Conservation (phyloP, 37 sponge, comb jelly and placozoan genomes). For the Agelas oroides region DNA sequence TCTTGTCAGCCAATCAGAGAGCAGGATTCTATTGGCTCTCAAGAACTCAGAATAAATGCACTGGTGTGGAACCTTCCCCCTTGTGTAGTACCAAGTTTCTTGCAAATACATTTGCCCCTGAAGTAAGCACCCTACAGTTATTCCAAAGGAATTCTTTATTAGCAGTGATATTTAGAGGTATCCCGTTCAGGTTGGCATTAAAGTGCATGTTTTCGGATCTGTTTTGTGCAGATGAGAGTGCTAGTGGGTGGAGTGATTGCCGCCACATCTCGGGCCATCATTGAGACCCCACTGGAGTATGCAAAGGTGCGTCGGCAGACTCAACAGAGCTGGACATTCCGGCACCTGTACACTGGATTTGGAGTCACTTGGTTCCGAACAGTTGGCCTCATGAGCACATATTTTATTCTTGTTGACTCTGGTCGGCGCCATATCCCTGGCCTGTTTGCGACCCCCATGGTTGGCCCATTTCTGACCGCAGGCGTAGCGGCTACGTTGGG, state of each 20-base stretch:
- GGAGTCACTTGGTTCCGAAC: constrained; percentile 91
- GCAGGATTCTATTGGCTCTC: too few relatives aligned
- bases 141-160: too few relatives aligned
- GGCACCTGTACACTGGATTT: constrained; percentile 91
- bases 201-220: too few relatives aligned
- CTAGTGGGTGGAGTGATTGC: constrained; percentile 81
- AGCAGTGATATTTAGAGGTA: too few relatives aligned
- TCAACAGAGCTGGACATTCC: constrained; percentile 80
- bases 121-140: too few relatives aligned
- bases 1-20: too few relatives aligned
- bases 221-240: constrained; percentile 83
- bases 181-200: too few relatives aligned
- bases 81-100: too few relatives aligned
- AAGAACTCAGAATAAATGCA: too few relatives aligned
- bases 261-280: constrained; percentile 88
- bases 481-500: constrained; percentile 90
- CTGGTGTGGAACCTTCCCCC: too few relatives aligned
- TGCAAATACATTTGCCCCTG: too few relatives aligned
- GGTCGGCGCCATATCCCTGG: constrained; percentile 77
- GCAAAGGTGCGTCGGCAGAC: constrained; percentile 93
- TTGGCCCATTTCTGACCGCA: constrained; percentile 94
- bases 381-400: constrained; percentile 91
- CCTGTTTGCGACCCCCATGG: constrained; percentile 66
- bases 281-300: constrained; percentile 95
- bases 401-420: constrained; percentile 93